Base-by-base conservation (phyloP, 2,888 invertebrate species). In the Myopa tessellatipennis region DNA sequence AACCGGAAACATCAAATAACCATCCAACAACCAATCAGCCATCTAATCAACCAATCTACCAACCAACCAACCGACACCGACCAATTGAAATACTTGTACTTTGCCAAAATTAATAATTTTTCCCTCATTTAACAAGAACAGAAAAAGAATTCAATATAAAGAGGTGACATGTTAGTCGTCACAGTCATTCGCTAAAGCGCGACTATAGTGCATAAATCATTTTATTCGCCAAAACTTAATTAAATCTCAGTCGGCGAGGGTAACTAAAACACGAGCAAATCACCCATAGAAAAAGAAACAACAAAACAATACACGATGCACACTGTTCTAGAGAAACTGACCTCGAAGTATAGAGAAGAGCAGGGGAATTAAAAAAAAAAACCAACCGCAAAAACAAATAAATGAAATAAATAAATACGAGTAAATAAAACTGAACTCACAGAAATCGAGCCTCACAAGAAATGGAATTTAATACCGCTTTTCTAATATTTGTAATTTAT, bases 1-100 rank as follows among this genome's bases (percentile, higher is more conserved):
- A 65, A 65, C 3, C 65, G 65, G 65, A 65, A 65, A 65, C 65
- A 65, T 65, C 36, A 65, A 65, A 65, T 65, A 36, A 65, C 4
- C 10, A 65, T 4, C 38, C 36, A 65, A 10, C 65, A 65, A 65
- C 58, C 16, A 63, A 26, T 26, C 26, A 26, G 26, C 26, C 26
- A 26, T 26, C 26, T 26, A 26, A 26, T 26, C 26, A 26, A 26
- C 12, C 26, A 6, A 18, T 4, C 34, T 6, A 26, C 61, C 26
- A 26, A 26, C 12, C 26, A 6, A 18, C 34, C 34, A 63, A 26
- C 61, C n/a, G 26, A 10, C 16, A 65, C 10, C 55, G 10, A n/a
- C 14, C 55, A 55, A 55, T 55, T 55, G 55, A 55, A 55, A 55
- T 55, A 55, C 55, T 55, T 3, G 55, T 55, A 55, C 55, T 55